Percentiles rank a stretch among this genome's conserved stretches.
phyloP scores from a whole-genome alignment of 2,797 vertebrate genomes.

The Loris lydekkerianus region DNA sequence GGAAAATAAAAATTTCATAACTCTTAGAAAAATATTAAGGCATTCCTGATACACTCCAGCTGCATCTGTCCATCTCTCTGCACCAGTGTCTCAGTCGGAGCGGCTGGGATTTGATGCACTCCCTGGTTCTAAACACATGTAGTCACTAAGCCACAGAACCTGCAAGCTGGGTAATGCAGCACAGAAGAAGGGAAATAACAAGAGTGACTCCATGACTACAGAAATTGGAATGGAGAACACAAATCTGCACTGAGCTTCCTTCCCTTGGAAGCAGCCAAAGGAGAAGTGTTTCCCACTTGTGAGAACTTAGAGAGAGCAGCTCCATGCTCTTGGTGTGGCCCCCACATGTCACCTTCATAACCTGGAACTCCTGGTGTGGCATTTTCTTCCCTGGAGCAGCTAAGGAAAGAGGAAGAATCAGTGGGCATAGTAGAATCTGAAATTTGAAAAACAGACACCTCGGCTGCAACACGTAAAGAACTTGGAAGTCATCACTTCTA shows the following conservation, averaged over 20 bases:
- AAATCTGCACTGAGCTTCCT: background rate
- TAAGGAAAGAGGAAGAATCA: background rate
- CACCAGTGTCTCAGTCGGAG: background rate
- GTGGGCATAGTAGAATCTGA: background rate
- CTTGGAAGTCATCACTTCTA: background rate
- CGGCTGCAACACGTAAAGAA: background rate
- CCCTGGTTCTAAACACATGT: background rate
- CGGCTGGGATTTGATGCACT: background rate
- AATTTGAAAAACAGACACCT: slow-evolving; percentile 33
- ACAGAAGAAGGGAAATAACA: background rate
- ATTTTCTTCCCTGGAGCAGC: background rate
- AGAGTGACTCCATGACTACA: background rate
- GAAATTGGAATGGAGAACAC: background rate
- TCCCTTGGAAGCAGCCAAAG: background rate
- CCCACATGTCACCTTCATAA: background rate
- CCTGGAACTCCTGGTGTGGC: background rate
- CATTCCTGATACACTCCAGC: background rate
- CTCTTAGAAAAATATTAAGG: background rate
- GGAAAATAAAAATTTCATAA: background rate
- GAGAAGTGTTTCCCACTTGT: background rate
- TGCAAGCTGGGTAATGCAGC: background rate
- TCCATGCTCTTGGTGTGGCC: background rate
- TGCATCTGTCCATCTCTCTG: background rate
- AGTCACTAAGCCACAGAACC: background rate
- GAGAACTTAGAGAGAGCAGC: background rate